Evolutionary conservation across 2,888 invertebrate genomes (phyloP).

Genomic region (Spodoptera picta): DNA sequence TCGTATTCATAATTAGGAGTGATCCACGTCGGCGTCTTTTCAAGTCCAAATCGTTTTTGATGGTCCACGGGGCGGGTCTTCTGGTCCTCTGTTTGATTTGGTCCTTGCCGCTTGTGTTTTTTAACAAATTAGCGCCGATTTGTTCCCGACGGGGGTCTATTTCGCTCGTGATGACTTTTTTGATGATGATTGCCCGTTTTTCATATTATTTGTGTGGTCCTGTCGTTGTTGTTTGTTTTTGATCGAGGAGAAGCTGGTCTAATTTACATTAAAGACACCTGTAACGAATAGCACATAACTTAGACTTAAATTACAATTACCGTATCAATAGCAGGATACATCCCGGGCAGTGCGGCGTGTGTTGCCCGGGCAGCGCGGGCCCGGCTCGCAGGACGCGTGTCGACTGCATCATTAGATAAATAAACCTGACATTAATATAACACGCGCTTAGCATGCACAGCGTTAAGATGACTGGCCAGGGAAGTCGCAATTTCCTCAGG

Average conservation of each 20-base stretch:
- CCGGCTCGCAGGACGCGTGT: constrained; percentile 1
- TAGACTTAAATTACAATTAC: not conserved
- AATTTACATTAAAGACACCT: constrained; percentile 2
- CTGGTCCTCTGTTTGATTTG: constrained; percentile 70
- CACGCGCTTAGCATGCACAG: constrained; percentile 47
- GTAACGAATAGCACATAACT: no score
- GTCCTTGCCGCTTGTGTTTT: constrained; percentile 66
- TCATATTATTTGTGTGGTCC: constrained; percentile 66
- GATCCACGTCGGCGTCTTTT: constrained; percentile 64
- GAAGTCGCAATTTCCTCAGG: constrained; percentile 57
- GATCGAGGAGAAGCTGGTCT: constrained; percentile 4
- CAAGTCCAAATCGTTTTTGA: constrained; percentile 58
- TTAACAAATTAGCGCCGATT: constrained; percentile 77
- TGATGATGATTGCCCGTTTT: constrained; percentile 66
- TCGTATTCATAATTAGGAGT: constrained; percentile 53
- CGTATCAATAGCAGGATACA: not conserved
- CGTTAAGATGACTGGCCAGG: constrained; percentile 36
- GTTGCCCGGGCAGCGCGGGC: not conserved
- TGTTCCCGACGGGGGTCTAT: constrained; percentile 61
- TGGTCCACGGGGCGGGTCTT: constrained; percentile 56
- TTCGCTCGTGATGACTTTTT: constrained; percentile 63
- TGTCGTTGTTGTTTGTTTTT: constrained; percentile 54
- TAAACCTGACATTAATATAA: constrained; percentile 21
- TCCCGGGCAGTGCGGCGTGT: not conserved
- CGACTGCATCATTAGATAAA: constrained; percentile 24